Evolutionary conservation across 1,140 invertebrate species (phyloP), one percentile per base, ranked within the genome.

Genomic region (Lepidotrigona ventralis): DNA sequence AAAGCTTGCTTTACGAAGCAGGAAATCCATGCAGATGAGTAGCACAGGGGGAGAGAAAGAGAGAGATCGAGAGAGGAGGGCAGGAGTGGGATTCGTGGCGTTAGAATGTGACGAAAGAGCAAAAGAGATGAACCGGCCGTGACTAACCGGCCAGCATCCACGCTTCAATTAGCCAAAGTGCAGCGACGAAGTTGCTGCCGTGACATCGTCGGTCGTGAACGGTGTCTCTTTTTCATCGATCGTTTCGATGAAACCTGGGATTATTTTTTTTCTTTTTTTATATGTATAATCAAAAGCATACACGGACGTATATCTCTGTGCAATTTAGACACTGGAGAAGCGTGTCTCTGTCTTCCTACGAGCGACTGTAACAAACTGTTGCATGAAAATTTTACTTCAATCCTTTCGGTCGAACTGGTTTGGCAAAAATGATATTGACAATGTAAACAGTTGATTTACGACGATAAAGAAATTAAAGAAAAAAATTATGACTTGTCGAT

Each of bases 161-260:
- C 88, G 89, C 90, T 93, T 93, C 93, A 93, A 94, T 94, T 93
- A 93, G 92, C 88, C 89, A 86, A 92, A 93, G 90, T 93, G 91
- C 91, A 91, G 79, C 79, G 70, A 90, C 81, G 90, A 90, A 90
- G 80, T 86, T 79, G 81, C 83, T 79, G 74, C 87, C 88, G 87
- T 85, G 87, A 88, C 87, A 86, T 29, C 3, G 23, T 0, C n/a
- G 33, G 85, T 83, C 71, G 58, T 60, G 58, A 23, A 64, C 81
- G 78, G 86, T 82, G 90, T 89, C 85, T 89, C 84, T 85, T 83
- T 82, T 83, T 63, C 56, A 53, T 66, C 72, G 71, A 73, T 72
- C 51, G 60, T 64, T 9, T 12, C 66, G 75, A 79, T 79, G 70
- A 39, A 39, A 39, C 39, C 4, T 6, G 39, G 39, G 39, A 46